These are phyloP conservation scores for Drosophila longiperda DNA, from an alignment of 2,888 invertebrate species.

Conservation along the genomic window DNA sequence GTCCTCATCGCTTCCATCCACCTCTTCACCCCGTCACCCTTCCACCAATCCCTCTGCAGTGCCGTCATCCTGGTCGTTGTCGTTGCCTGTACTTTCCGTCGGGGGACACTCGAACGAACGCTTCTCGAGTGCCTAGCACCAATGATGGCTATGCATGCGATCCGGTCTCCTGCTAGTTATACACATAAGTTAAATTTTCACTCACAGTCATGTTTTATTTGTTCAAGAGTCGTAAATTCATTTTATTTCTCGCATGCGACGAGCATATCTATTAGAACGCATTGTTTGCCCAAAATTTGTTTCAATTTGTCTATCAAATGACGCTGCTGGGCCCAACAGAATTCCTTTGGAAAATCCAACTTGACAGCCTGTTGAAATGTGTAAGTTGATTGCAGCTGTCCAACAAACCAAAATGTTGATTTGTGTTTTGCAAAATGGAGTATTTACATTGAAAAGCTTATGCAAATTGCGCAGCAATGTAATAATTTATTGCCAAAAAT, in stretches of 20 bases:
- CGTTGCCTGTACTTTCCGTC: conserved; percentile 26
- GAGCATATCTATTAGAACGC: conserved; percentile 57
- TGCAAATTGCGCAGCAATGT: conserved; percentile 8
- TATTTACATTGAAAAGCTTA: conserved; percentile 18
- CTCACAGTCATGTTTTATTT: conserved; percentile 66
- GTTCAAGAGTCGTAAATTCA: conserved; percentile 68
- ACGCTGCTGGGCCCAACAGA: conserved; percentile 14
- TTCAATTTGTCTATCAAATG: conserved; percentile 55
- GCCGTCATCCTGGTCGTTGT: conserved; percentile 11
- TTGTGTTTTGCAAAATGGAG: conserved; percentile 3
- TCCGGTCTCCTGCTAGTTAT: conserved; percentile 28
- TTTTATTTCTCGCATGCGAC: conserved; percentile 52
- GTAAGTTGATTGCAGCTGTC: conserved; percentile 14
- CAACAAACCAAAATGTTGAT: background rate
- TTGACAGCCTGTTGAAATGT: conserved; percentile 11
- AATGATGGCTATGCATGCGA: conserved; percentile 51
- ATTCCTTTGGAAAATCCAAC: conserved; percentile 12
- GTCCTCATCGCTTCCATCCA: conserved; percentile 42
- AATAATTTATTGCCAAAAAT: background rate
- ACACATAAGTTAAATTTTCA: conserved; percentile 41
- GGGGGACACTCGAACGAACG: conserved; percentile 39
- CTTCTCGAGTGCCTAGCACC: conserved; percentile 44
- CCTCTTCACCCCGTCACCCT: background rate
- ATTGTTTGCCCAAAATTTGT: conserved; percentile 53
- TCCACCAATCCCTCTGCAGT: background rate